A percentile compares a stretch with the other conserved stretches of the same genome.
Conservation (phyloP, 2,888 invertebrate species). For the Drosophila imparisetae region DNA sequence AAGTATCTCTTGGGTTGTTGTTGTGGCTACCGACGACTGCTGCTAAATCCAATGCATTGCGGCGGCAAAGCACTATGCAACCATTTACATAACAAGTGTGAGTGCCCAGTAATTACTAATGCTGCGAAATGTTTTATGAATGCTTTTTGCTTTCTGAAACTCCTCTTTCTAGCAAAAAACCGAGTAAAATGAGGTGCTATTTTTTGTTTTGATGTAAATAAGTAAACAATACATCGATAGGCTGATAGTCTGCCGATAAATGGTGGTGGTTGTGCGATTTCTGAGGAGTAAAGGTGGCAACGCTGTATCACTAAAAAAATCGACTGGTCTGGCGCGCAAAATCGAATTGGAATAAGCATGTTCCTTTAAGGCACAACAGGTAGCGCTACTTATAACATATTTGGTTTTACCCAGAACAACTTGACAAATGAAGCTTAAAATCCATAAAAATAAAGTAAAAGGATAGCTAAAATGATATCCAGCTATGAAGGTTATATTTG, state of each 20-base stretch:
- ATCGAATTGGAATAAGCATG: not conserved
- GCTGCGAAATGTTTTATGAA: constrained; percentile 48
- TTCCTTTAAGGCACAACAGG: constrained; percentile 6
- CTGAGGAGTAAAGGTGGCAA: constrained; percentile 22
- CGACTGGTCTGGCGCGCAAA: not conserved
- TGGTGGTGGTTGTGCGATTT: constrained; percentile 37
- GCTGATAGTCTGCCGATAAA: constrained; percentile 9
- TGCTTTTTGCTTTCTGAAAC: constrained; percentile 44
- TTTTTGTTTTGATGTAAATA: constrained; percentile 17
- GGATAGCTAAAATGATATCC: not conserved
- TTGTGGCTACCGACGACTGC: constrained; percentile 27
- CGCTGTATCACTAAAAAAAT: not conserved
- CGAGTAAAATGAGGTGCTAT: constrained; percentile 15
- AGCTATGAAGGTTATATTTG: constrained; percentile 17
- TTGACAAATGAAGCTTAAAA: not conserved
- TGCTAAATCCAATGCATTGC: constrained; percentile 21
- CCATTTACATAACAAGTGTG: constrained; percentile 35
- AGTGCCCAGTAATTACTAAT: constrained; percentile 37
- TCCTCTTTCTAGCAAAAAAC: constrained; percentile 31
- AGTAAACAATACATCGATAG: constrained; percentile 38
- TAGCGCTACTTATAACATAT: constrained; percentile 9
- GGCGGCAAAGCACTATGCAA: constrained; percentile 15
- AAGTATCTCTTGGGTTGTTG: constrained; percentile 40
- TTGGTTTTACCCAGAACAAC: not conserved
- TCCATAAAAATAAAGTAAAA: not conserved